Conservation (phyloP, 2,888 invertebrate species). For the Chloroclystis v-ata region DNA sequence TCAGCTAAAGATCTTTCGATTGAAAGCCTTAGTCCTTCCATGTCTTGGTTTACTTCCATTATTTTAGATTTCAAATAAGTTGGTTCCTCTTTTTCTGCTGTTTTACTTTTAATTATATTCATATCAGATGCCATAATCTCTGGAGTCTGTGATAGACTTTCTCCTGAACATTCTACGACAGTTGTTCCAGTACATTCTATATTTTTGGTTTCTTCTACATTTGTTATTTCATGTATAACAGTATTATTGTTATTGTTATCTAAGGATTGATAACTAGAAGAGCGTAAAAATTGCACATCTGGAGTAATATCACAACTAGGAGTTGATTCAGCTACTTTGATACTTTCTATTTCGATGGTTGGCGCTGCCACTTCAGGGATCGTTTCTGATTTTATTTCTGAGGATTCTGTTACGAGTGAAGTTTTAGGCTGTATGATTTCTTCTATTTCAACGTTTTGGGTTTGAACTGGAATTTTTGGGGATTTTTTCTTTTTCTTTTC, state of each 20-base stretch:
- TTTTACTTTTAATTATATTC: conserved; percentile 32
- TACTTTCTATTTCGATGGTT: conserved; percentile 38
- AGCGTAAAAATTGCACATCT: conserved; percentile 56
- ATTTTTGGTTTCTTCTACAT: conserved; percentile 32
- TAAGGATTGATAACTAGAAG: conserved; percentile 50
- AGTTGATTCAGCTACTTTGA: conserved; percentile 39
- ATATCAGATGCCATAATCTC: conserved; percentile 32
- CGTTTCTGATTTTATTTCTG: conserved; percentile 11
- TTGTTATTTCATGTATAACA: conserved; percentile 53
- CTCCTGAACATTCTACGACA: conserved; percentile 45
- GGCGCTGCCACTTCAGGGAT: conserved; percentile 16
- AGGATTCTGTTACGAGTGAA: conserved; percentile 4
- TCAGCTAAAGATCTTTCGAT: conserved; percentile 68
- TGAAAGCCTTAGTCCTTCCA: conserved; percentile 64
- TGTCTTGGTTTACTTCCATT: conserved; percentile 66
- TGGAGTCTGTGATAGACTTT: conserved; percentile 38
- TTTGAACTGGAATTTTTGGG: conserved; percentile 27
- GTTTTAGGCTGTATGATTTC: conserved; percentile 9
- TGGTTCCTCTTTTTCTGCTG: conserved; percentile 41
- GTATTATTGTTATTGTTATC: conserved; percentile 56
- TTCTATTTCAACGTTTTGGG: conserved; percentile 7
- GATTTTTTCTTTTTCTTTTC: conserved; percentile 45
- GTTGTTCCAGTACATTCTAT: conserved; percentile 30
- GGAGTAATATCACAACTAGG: conserved; percentile 46
- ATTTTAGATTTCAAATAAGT: conserved; percentile 67